phyloP scores from a whole-genome alignment of 2,888 invertebrate genomes.

The Polyommatus iphigenia region DNA sequence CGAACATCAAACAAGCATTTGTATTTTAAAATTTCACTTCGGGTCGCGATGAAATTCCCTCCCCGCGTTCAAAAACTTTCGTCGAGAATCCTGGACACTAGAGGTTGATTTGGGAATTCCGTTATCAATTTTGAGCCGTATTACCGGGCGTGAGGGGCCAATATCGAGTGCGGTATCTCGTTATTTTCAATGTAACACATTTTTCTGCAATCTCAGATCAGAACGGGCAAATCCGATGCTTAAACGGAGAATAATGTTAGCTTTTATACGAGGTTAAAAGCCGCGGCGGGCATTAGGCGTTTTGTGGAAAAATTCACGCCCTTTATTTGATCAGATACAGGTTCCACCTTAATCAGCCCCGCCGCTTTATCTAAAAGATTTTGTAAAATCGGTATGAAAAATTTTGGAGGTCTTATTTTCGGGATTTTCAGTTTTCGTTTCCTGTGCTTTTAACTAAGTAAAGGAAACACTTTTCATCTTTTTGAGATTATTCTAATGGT shows the following conservation, averaged over 20 bases:
- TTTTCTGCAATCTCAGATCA: slow-evolving; percentile 60
- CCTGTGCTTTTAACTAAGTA: not conserved
- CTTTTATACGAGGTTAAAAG: slow-evolving; percentile 56
- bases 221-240: slow-evolving; percentile 54
- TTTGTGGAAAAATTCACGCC: slow-evolving; percentile 32
- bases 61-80: slow-evolving; percentile 40
- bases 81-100: slow-evolving; percentile 26
- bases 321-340: slow-evolving; percentile 27
- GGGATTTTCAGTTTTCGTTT: not conserved
- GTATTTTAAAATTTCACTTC: slow-evolving; percentile 37
- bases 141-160: slow-evolving; percentile 38
- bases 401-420: not conserved
- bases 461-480: not conserved
- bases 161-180: slow-evolving; percentile 35
- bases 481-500: too few relatives aligned
- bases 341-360: slow-evolving; percentile 21
- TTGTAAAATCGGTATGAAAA: not conserved
- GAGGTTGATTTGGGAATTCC: not conserved
- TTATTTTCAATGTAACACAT: slow-evolving; percentile 53
- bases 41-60: slow-evolving; percentile 43
- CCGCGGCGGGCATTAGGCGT: slow-evolving; percentile 46
- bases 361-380: slow-evolving; percentile 4
- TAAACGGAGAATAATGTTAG: slow-evolving; percentile 51
- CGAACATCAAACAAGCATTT: not conserved
- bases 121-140: slow-evolving; percentile 36